Conservation (phyloP, 2,888 invertebrate species). For the Drosophila emarginata region DNA sequence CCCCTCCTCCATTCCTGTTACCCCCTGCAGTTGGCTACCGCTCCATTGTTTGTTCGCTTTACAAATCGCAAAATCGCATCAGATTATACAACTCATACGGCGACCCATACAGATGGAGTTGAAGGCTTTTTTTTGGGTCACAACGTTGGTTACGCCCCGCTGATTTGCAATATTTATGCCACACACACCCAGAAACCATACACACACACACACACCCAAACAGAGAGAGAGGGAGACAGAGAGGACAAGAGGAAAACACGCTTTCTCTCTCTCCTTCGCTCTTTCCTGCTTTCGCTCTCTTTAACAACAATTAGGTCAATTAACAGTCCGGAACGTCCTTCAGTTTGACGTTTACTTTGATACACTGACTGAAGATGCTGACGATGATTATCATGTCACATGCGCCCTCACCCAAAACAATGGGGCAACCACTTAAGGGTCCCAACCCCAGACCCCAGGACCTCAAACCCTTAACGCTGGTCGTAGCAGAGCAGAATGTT, state of each 20-base stretch:
- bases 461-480: conserved; percentile 1
- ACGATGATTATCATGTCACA: conserved; percentile 74
- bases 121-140: conserved; percentile 38
- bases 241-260: too few relatives aligned
- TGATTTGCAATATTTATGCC: conserved; percentile 12
- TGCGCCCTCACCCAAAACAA: conserved; percentile 45
- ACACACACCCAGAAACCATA: background rate
- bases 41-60: conserved; percentile 35
- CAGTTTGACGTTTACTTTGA: conserved; percentile 23
- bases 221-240: background rate
- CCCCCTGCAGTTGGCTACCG: conserved; percentile 18
- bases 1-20: background rate
- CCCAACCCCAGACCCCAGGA: background rate
- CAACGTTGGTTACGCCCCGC: conserved; percentile 18
- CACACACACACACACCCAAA: background rate
- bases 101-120: background rate
- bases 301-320: conserved; percentile 45
- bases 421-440: conserved; percentile 51
- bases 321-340: conserved; percentile 39
- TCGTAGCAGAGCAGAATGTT: conserved; percentile 49
- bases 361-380: conserved; percentile 30
- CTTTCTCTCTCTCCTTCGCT: too few relatives aligned
- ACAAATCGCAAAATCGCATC: conserved; percentile 73
- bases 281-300: background rate
- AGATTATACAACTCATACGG: conserved; percentile 62